These are phyloP conservation scores for Pherbina coryleti DNA, from an alignment of 2,888 invertebrate genomes.

Conservation along the genomic window DNA sequence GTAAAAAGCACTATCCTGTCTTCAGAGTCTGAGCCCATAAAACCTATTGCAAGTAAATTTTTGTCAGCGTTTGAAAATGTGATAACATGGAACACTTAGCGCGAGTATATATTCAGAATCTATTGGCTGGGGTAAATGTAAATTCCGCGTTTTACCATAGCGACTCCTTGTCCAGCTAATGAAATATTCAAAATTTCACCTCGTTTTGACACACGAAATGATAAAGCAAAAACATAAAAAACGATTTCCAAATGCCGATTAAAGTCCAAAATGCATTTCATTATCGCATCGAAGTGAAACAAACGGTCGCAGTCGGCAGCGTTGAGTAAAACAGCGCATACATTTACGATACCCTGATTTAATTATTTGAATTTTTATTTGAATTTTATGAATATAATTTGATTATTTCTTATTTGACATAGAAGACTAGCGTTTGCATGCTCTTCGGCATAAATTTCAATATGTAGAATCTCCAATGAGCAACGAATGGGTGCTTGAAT, in stretches of 20 bases:
- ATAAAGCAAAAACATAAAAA: neutral
- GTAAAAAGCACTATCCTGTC: no score
- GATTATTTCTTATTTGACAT: neutral
- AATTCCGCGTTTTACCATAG: constrained; percentile 13
- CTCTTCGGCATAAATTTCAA: neutral
- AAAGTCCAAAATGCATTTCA: constrained; percentile 28
- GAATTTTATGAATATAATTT: constrained; percentile 8
- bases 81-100: neutral
- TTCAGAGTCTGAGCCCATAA: no score
- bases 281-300: constrained; percentile 18
- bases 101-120: neutral
- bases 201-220: constrained; percentile 32
- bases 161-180: constrained; percentile 1
- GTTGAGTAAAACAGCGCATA: constrained; percentile 6
- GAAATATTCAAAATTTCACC: constrained; percentile 36
- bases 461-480: neutral
- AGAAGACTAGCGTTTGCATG: neutral
- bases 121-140: neutral
- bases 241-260: constrained; percentile 22
- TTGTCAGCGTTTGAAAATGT: no score
- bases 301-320: neutral
- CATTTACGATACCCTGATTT: constrained; percentile 3
- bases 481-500: no score
- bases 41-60: no score
- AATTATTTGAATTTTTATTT: neutral